Percentiles rank a stretch among this genome's conserved stretches.
phyloP scores from a whole-genome alignment of 2,797 vertebrate genomes.

The Okamejei kenojei region DNA sequence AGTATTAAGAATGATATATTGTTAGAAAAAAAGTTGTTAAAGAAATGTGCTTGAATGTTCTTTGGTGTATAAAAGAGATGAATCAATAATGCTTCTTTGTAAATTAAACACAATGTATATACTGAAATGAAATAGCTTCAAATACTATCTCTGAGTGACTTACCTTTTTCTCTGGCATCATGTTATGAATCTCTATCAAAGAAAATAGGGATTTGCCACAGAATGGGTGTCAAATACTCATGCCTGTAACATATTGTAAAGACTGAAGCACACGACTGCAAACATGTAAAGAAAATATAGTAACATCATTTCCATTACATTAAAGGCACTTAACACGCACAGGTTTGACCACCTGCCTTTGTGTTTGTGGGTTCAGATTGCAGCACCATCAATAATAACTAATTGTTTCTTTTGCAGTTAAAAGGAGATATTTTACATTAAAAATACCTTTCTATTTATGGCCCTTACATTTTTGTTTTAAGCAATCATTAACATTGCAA shows the following conservation, averaged over 20 bases:
- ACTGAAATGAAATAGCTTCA: slow-evolving; percentile 65
- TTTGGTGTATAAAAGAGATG: slow-evolving; percentile 49
- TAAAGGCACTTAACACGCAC: slow-evolving; percentile 1
- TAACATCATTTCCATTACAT: slow-evolving; percentile 22
- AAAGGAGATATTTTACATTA: neutral
- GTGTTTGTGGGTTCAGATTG: slow-evolving; percentile 4
- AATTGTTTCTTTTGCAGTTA: neutral
- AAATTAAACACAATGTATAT: slow-evolving; percentile 66
- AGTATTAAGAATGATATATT: slow-evolving; percentile 51
- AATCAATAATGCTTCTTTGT: slow-evolving; percentile 55
- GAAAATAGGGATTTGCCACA: slow-evolving; percentile 5
- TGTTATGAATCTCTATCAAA: slow-evolving; percentile 2
- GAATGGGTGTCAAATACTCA: slow-evolving; percentile 11
- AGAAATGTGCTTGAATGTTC: slow-evolving; percentile 49
- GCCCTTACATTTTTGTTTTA: neutral
- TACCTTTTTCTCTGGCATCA: slow-evolving; percentile 16
- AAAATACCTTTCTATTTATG: neutral
- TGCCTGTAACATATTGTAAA: slow-evolving; percentile 35
- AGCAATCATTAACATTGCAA: neutral
- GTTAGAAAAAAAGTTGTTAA: slow-evolving; percentile 47
- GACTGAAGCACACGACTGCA: neutral
- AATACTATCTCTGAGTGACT: slow-evolving; percentile 41
- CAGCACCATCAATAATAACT: neutral
- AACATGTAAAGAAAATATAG: slow-evolving; percentile 28
- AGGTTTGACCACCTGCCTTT: neutral